phyloP scores from a whole-genome alignment of 1,140 invertebrate species.

The Drosophila pseudoananassae region DNA sequence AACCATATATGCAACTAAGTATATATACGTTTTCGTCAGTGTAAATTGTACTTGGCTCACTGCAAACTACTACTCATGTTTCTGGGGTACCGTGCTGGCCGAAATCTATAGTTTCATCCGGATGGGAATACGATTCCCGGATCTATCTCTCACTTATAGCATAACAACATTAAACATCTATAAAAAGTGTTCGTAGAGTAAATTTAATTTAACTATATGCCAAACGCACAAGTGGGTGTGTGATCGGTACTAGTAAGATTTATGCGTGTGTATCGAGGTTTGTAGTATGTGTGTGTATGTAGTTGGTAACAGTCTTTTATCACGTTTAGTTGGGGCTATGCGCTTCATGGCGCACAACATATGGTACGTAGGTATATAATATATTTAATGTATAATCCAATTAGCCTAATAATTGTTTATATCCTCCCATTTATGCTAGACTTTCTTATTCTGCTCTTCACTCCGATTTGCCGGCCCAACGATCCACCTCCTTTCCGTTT shows the following conservation, averaged over 20 bases:
- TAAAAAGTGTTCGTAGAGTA: conserved; percentile 46
- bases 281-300: conserved; percentile 51
- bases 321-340: conserved; percentile 73
- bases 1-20: conserved; percentile 38
- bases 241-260: conserved; percentile 15
- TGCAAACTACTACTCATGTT: not conserved
- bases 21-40: conserved; percentile 40
- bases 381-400: conserved; percentile 38
- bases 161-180: conserved; percentile 58
- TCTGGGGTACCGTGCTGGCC: not conserved
- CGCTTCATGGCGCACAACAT: conserved; percentile 48
- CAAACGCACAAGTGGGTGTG: conserved; percentile 18
- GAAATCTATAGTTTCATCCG: conserved; percentile 8
- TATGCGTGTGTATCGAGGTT: conserved; percentile 32
- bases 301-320: conserved; percentile 77
- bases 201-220: conserved; percentile 40
- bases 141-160: conserved; percentile 18
- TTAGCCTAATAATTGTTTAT: conserved; percentile 40
- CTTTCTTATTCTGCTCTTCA: not conserved
- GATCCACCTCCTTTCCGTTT: not conserved
- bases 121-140: not conserved
- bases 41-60: conserved; percentile 71
- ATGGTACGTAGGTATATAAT: conserved; percentile 39
- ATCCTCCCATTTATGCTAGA: conserved; percentile 22
- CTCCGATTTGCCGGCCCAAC: not conserved